Base-by-base conservation (phyloP, 1,140 invertebrate species). In the Lethrus apterus region DNA sequence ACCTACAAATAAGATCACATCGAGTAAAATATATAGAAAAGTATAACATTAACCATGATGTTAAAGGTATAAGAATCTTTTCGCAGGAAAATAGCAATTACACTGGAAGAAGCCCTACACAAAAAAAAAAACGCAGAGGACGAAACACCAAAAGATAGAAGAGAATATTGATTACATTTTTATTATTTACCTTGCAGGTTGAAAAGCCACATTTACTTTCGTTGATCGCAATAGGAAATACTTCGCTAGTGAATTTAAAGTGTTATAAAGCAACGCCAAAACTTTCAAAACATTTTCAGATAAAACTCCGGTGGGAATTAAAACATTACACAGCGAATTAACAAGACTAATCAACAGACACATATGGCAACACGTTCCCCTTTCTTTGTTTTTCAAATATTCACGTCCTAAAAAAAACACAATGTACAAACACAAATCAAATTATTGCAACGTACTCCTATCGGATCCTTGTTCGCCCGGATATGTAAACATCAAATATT, bases 201-300 rank as follows among this genome's bases (percentile, higher is more conserved):
- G 66, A 50, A 74, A 73, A 1, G 67, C 65, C 38, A 62, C 52
- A 58, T 70, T 69, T n/a, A 64, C 56, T 35, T 57, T 47, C 2
- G 55, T 66, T 0, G 69, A 73, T 44, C 67, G 69, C 2, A 47
- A 48, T 15, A 56, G 52, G 34, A 75, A 75, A 61, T 76, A 73
- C 54, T 73, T 75, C 0, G 70, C 66, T 11, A 75, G 52, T 19
- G 62, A 62, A 41, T 61, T 65, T 4, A 75, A 47, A 29, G 67
- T 54, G 21, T 59, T 66, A 48, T 70, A 76, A 2, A 74, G 51
- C 15, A 59, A 52, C 15, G 68, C 62, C n/a, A 73, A 52, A 57
- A 70, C 72, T 55, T 70, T 74, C 2, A 75, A 70, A 4, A 69
- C 55, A 2, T 54, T 41, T 23, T 75, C 72, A 3, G 65, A 61